Base-by-base conservation (phyloP, 2,113 vertebrate genomes). In the Chaetodon trifascialis region DNA sequence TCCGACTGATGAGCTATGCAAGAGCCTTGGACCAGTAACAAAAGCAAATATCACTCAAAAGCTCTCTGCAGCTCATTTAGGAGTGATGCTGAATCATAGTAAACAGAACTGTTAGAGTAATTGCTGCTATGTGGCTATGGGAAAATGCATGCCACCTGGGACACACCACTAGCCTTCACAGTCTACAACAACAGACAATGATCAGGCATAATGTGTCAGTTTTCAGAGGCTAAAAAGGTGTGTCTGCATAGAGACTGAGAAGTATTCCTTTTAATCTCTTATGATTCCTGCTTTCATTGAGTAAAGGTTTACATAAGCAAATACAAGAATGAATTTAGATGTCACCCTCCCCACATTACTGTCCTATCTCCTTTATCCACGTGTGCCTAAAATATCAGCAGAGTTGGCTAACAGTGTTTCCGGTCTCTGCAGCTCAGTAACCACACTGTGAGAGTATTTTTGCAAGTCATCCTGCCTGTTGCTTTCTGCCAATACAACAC, bases 381-480 rank as follows among this genome's bases (percentile, higher is more conserved):
- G 9, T 65, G 9, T 51, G 6, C 17, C 40, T 54, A 38, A 47
- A 69, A 62, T 34, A 59, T 70, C 47, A 40, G 23, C 38, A 38
- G 7, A 73, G 14, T 2, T 47, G 1, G 11, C 3, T 14, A 40
- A 30, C 36, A 47, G 59, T 10, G 38, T 80, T 84, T 81, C 73
- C 0, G 4, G 19, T 47, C 17, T 49, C 62, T 59, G 46, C 54
- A 73, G 70, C 70, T 63, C 60, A 77, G 64, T 75, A 65, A 63
- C 14, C 17, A 54, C 71, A 46, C 46, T 19, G 12, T 9, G 3
- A 25, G 80, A 36, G 25, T 49, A 72, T 89, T 92, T 88, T 36
- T 90, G 88, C 81, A 87, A 90, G 85, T 91, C 92, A 92, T 82
- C 1, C 23, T 83, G 47, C n/a, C n/a, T 8, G 2, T 47, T 73